A percentile compares a stretch with the other conserved stretches of the same genome.
Conservation (phyloP, 2,113 vertebrate species). For the Salminus brasiliensis region DNA sequence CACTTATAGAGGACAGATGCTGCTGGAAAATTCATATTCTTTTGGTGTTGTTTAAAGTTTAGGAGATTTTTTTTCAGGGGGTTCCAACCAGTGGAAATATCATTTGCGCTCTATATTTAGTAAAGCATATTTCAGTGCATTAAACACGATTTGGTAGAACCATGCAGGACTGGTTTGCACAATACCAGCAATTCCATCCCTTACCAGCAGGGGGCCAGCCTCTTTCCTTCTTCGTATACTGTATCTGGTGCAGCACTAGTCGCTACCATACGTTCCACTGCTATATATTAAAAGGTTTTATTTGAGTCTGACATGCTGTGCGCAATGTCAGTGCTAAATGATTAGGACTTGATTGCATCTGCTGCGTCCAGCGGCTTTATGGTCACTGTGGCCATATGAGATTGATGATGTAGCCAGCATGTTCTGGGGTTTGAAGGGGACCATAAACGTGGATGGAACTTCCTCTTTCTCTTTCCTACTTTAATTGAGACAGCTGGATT, state of each 20-base stretch:
- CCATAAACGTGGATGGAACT: constrained; percentile 58
- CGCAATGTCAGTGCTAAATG: constrained; percentile 52
- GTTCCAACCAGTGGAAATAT: background rate
- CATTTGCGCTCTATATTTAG: background rate
- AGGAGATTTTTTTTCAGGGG: background rate
- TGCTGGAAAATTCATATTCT: background rate
- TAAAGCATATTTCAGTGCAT: background rate
- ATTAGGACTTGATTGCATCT: constrained; percentile 46
- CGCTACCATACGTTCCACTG: background rate
- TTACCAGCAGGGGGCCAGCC: constrained; percentile 34
- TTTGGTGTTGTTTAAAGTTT: background rate
- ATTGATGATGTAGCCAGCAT: constrained; percentile 51
- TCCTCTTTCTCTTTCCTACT: constrained; percentile 51
- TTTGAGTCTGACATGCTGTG: constrained; percentile 34
- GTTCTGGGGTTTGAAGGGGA: constrained; percentile 53
- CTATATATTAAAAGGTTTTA: constrained; percentile 40
- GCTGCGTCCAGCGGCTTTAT: constrained; percentile 56
- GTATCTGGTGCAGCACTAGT: background rate
- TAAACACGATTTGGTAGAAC: background rate
- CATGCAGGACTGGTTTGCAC: background rate
- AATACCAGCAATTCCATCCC: constrained; percentile 16
- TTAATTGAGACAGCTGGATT: constrained; percentile 58
- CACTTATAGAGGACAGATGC: constrained; percentile 14
- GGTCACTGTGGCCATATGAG: constrained; percentile 58
- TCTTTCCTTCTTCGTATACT: background rate